Conservation (phyloP, 2,888 invertebrate species). For the Coremacera marginata region DNA sequence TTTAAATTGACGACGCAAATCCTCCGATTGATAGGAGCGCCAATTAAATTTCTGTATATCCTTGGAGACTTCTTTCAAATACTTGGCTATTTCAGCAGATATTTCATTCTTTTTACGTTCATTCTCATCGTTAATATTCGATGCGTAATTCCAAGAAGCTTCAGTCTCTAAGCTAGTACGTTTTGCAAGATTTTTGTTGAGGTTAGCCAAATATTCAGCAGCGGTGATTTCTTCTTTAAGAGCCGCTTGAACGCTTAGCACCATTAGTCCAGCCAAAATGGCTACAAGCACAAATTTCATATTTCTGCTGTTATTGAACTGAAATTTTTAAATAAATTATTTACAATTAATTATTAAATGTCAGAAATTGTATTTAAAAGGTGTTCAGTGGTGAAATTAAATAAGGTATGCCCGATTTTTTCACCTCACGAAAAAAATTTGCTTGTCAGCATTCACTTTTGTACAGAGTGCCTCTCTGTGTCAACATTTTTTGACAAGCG, state of each 20-base stretch:
- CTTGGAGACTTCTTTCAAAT: conserved; percentile 64
- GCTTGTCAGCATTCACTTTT: too few relatives aligned
- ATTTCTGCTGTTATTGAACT: conserved; percentile 16
- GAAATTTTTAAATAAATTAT: background rate
- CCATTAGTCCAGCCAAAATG: too few relatives aligned
- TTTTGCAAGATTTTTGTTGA: conserved; percentile 74
- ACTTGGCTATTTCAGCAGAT: conserved; percentile 63
- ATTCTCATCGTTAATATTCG: conserved; percentile 82
- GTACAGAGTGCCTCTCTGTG: too few relatives aligned
- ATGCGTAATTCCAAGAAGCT: conserved; percentile 81
- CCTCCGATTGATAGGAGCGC: conserved; percentile 78
- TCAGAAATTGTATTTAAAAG: background rate
- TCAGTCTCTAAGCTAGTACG: conserved; percentile 74
- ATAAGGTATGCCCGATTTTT: too few relatives aligned
- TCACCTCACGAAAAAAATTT: too few relatives aligned
- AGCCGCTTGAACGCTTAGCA: conserved; percentile 52
- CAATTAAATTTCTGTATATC: conserved; percentile 75
- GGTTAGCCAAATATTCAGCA: conserved; percentile 73
- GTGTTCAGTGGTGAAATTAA: too few relatives aligned
- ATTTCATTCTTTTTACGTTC: conserved; percentile 70
- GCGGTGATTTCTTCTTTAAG: conserved; percentile 71
- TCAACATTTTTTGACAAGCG: too few relatives aligned
- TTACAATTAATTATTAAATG: background rate
- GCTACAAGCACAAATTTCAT: conserved; percentile 46
- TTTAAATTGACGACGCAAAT: conserved; percentile 80